Conservation (phyloP, 2,888 invertebrate species). For the Drosophila merina region DNA sequence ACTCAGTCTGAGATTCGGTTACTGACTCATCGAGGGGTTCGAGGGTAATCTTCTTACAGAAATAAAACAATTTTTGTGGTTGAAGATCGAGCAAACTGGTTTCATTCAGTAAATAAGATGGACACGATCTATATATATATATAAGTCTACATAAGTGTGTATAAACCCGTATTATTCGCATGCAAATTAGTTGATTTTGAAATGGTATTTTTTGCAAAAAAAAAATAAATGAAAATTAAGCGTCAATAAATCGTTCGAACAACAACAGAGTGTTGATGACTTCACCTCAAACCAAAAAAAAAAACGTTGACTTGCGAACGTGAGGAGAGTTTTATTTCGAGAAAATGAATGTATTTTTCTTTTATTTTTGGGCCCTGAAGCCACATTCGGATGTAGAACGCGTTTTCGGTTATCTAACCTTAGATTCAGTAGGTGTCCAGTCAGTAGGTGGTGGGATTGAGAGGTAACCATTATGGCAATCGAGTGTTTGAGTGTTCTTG, state of each 20-base stretch:
- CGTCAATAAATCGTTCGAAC: slow-evolving; percentile 57
- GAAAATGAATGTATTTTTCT: slow-evolving; percentile 2
- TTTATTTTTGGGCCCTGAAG: slow-evolving; percentile 1
- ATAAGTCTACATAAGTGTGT: slow-evolving; percentile 1
- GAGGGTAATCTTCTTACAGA: slow-evolving; percentile 20
- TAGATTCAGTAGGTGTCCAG: slow-evolving; percentile 31
- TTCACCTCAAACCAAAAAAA: slow-evolving; percentile 52
- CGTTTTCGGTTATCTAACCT: slow-evolving; percentile 32
- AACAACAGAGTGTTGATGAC: slow-evolving; percentile 62
- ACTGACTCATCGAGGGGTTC: slow-evolving; percentile 29
- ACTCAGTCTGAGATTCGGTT: slow-evolving; percentile 8
- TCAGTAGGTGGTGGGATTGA: slow-evolving; percentile 32
- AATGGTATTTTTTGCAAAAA: slow-evolving; percentile 55
- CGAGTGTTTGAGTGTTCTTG: slow-evolving; percentile 18
- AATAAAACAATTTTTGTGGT: slow-evolving; percentile 29
- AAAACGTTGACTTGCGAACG: slow-evolving; percentile 42
- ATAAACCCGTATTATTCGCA: slow-evolving; percentile 50
- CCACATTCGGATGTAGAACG: slow-evolving; percentile 31
- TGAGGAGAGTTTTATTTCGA: slow-evolving; percentile 49
- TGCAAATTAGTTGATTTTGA: slow-evolving; percentile 74
- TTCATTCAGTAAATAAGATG: slow-evolving; percentile 58
- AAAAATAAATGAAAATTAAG: slow-evolving; percentile 1
- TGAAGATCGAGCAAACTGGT: slow-evolving; percentile 57
- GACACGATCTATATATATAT: slow-evolving; percentile 21
- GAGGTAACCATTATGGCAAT: slow-evolving; percentile 24